Percentiles rank a stretch among this genome's conserved stretches.
Conservation (phyloP, 2,113 vertebrate genomes). For the Leptosomus discolor region DNA sequence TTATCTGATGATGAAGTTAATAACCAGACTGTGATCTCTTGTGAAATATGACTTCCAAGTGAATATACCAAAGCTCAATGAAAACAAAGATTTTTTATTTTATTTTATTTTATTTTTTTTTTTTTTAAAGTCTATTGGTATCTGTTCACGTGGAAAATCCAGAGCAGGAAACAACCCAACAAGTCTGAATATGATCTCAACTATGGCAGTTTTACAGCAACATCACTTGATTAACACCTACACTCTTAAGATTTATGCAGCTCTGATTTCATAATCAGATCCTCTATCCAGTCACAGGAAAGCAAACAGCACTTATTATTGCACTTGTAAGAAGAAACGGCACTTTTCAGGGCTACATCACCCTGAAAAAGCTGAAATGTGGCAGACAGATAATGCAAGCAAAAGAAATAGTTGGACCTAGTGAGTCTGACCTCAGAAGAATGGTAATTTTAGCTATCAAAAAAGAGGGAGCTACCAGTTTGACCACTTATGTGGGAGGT, state of each 20-base stretch:
- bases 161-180: not conserved
- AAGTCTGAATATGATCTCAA: not conserved
- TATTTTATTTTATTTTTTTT: too few species aligned
- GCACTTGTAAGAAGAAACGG: not conserved
- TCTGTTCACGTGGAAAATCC: not conserved
- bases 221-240: rapidly evolving
- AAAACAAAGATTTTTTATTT: not conserved
- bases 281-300: not conserved
- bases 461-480: not conserved
- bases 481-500: not conserved
- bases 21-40: not conserved
- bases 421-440: not conserved
- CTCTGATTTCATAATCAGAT: not conserved
- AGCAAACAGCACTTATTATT: not conserved
- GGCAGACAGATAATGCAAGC: not conserved
- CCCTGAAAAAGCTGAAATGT: not conserved
- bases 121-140: not conserved
- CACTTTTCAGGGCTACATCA: not conserved
- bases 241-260: not conserved
- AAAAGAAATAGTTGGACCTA: not conserved
- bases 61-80: not conserved
- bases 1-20: not conserved
- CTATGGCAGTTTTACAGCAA: not conserved
- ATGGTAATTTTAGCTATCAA: not conserved
- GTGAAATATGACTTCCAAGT: not conserved